Evolutionary conservation across 2,113 vertebrate genomes (phyloP).

Genomic region (Mormoops blainvillei): DNA sequence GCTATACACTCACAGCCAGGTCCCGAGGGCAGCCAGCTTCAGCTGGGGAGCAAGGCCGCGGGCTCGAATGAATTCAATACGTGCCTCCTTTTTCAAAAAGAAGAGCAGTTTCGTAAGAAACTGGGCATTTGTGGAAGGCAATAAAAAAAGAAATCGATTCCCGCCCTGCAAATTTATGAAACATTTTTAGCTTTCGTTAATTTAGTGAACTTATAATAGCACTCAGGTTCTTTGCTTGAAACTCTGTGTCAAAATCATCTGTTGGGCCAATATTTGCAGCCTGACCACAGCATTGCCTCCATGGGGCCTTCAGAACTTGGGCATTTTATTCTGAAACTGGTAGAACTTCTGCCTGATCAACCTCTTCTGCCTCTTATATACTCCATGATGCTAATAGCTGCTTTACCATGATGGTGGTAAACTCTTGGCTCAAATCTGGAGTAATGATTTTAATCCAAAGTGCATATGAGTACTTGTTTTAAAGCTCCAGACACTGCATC

Average conservation of each 20-base stretch:
- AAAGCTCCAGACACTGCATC: background rate
- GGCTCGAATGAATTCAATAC: background rate
- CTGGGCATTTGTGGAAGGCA: background rate
- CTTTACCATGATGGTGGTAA: background rate
- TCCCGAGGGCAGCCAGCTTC: background rate
- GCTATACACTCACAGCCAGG: background rate
- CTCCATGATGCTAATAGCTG: background rate
- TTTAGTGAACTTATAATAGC: background rate
- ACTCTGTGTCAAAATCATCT: background rate
- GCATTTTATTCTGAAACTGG: background rate
- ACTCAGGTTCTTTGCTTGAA: background rate
- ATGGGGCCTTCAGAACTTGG: background rate
- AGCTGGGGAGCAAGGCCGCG: background rate
- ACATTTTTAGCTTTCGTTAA: conserved; percentile 3
- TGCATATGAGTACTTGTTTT: background rate
- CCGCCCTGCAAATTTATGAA: background rate
- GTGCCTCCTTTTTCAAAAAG: background rate
- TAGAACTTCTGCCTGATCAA: background rate
- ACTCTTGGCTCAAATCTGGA: background rate
- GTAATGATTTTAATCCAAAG: background rate
- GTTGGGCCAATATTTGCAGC: background rate
- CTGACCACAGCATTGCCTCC: background rate
- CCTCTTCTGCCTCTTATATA: background rate
- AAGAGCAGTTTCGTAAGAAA: background rate
- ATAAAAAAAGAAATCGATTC: background rate